Conservation (phyloP, 2,888 invertebrate species). For the Thymelicus lineola region DNA sequence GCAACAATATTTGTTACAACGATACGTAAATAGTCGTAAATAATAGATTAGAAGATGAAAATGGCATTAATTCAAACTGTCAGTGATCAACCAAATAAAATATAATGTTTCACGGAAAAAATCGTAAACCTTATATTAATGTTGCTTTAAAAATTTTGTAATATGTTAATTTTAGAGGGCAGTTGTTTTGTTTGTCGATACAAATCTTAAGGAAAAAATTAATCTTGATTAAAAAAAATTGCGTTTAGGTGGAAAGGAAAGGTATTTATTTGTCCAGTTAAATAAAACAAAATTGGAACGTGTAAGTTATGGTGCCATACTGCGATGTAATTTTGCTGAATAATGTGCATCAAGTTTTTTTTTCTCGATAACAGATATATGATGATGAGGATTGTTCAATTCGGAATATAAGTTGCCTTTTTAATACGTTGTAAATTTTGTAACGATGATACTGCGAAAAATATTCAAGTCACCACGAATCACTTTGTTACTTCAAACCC, state of each 20-base stretch:
- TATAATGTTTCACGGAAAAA: not conserved
- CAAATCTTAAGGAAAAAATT: not conserved
- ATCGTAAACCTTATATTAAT: not conserved
- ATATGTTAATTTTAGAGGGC: constrained; percentile 17
- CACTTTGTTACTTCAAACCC: no score
- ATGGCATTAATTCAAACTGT: not conserved
- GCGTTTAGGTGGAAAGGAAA: no score
- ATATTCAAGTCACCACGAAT: not conserved
- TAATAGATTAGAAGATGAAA: not conserved
- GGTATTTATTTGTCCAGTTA: no score
- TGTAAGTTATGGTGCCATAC: not conserved
- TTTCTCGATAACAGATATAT: not conserved
- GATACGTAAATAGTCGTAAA: not conserved
- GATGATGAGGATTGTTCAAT: not conserved
- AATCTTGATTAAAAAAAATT: no score
- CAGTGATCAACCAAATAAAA: not conserved
- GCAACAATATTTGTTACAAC: no score
- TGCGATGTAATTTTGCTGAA: not conserved
- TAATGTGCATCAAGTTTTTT: not conserved
- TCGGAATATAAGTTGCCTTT: not conserved
- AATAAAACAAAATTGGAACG: no score
- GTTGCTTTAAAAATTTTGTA: constrained; percentile 14
- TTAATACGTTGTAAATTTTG: constrained; percentile 3
- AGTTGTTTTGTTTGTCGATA: constrained; percentile 15
- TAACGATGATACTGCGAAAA: not conserved